These are phyloP conservation scores for Isichthys henryi DNA, from an alignment of 2,113 vertebrate genomes.

Conservation along the genomic window DNA sequence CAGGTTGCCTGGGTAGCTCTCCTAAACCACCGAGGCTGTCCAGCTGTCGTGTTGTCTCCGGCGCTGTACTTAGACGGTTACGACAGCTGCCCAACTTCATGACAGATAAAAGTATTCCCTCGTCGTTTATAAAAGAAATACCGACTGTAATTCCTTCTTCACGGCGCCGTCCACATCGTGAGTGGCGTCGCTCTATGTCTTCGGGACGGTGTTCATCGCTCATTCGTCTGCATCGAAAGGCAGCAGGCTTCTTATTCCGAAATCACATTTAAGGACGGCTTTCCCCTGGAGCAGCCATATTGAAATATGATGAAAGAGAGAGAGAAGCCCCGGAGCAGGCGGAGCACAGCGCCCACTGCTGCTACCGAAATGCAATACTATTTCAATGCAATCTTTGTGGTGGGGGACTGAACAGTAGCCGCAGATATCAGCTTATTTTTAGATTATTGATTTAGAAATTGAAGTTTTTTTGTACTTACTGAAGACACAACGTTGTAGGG, in stretches of 20 bases:
- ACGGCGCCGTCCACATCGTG: not conserved
- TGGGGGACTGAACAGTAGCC: not conserved
- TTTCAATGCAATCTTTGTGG: not conserved
- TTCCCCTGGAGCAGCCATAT: not conserved
- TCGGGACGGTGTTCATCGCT: not conserved
- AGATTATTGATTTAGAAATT: not conserved
- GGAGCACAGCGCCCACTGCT: not conserved
- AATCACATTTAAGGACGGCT: not conserved
- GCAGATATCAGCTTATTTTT: not conserved
- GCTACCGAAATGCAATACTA: not conserved
- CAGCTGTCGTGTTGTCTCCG: not conserved
- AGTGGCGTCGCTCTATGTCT: not conserved
- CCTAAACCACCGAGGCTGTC: not conserved
- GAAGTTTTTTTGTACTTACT: not conserved
- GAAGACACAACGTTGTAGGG: not conserved
- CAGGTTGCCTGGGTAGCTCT: not conserved
- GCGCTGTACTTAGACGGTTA: not conserved
- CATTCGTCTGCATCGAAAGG: not conserved
- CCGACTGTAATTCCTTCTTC: not conserved
- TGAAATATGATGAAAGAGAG: not conserved
- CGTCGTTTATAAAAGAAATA: not conserved
- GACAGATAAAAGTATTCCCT: not conserved
- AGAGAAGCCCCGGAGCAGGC: not conserved
- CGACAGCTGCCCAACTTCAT: not conserved
- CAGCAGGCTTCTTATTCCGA: not conserved